These are phyloP conservation scores for Machimus rusticus DNA, from an alignment of 2,888 invertebrate genomes.

Conservation along the genomic window DNA sequence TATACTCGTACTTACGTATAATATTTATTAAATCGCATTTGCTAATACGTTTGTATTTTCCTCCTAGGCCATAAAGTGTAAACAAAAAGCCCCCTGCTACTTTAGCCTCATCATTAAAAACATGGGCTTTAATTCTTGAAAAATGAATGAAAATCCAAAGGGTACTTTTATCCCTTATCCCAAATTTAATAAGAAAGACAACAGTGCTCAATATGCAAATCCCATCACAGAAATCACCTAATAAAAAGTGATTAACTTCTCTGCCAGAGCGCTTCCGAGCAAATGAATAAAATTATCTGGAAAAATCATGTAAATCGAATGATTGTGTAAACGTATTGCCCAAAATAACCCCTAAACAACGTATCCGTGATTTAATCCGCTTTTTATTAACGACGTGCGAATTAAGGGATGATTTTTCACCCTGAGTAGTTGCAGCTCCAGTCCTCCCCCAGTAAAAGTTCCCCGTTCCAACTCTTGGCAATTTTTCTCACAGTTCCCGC, in stretches of 20 bases:
- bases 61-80: background rate
- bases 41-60: too few relatives aligned
- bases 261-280: background rate
- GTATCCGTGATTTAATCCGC: slow-evolving; percentile 28
- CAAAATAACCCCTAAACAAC: background rate
- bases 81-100: background rate
- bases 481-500: background rate
- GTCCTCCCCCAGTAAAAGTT: background rate
- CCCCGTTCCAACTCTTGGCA: background rate
- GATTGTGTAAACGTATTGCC: slow-evolving; percentile 15
- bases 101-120: background rate
- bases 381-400: slow-evolving; percentile 41
- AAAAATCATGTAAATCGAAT: slow-evolving; percentile 19
- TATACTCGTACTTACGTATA: background rate
- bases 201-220: background rate
- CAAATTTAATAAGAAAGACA: background rate
- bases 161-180: background rate
- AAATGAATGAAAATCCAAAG: background rate
- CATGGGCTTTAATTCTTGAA: background rate
- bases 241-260: background rate
- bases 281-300: slow-evolving; percentile 32
- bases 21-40: too few relatives aligned
- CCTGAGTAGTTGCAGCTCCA: background rate
- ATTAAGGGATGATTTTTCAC: slow-evolving; percentile 37
- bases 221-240: background rate